Evolutionary conservation across 1,140 invertebrate species (phyloP).

Genomic region (Leucophenga varia): DNA sequence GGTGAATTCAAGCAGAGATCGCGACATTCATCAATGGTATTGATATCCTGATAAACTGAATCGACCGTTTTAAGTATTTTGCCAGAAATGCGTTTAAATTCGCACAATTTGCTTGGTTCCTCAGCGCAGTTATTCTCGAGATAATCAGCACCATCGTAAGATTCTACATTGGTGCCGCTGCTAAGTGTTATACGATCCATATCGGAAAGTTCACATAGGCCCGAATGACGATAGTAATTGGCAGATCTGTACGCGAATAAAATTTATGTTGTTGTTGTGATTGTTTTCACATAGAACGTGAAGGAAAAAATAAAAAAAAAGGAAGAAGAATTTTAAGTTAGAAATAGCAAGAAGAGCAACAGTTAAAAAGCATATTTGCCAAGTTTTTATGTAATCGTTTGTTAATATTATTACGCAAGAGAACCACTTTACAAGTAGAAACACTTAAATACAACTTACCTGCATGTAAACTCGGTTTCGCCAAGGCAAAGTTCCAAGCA

Average conservation of each 20-base stretch:
- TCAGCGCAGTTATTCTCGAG: conserved; percentile 89
- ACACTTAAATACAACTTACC: conserved; percentile 62
- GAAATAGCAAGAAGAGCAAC: conserved; percentile 16
- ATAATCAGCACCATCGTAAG: conserved; percentile 75
- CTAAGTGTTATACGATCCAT: conserved; percentile 87
- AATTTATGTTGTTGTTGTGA: conserved; percentile 20
- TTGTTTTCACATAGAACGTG: too few relatives aligned
- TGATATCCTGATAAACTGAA: conserved; percentile 87
- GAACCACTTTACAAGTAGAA: too few relatives aligned
- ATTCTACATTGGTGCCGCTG: conserved; percentile 71
- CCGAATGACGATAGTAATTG: conserved; percentile 83
- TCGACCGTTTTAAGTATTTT: conserved; percentile 92
- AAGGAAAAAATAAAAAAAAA: conserved; percentile 5
- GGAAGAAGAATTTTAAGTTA: conserved; percentile 27
- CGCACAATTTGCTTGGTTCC: conserved; percentile 87
- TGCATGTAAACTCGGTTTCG: conserved; percentile 86
- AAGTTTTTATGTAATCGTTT: too few relatives aligned
- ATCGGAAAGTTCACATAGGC: conserved; percentile 82
- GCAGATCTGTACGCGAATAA: conserved; percentile 72
- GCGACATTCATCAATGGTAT: conserved; percentile 80
- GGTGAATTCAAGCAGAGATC: conserved; percentile 86
- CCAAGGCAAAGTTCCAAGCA: conserved; percentile 86
- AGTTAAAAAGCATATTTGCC: too few relatives aligned
- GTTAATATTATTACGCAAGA: too few relatives aligned
- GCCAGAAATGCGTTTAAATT: conserved; percentile 85